phyloP scores from a whole-genome alignment of 2,113 vertebrate genomes.

The Serilophus lunatus region DNA sequence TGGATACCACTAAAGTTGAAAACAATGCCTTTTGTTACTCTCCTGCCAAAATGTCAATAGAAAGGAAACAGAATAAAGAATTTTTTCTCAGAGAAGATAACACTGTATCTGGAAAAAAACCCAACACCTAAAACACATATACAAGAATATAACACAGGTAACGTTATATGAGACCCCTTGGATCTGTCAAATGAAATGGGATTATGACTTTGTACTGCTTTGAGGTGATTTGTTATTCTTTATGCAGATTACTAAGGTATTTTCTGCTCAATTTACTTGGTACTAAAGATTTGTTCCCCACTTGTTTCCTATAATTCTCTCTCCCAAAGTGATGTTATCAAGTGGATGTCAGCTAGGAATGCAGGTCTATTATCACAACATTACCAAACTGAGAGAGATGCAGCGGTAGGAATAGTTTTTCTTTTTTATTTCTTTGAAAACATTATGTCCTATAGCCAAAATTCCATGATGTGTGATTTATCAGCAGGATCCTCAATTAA shows the following conservation, averaged over 20 bases:
- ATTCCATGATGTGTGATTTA: slow-evolving; percentile 25
- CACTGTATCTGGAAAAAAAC: not conserved
- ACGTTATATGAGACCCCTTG: not conserved
- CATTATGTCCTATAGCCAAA: slow-evolving; percentile 2
- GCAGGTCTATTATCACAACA: slow-evolving; percentile 20
- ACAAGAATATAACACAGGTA: not conserved
- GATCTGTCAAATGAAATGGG: not conserved
- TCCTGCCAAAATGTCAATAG: not conserved
- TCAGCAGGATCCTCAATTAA: slow-evolving; percentile 37
- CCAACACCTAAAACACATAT: not conserved
- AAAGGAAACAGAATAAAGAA: not conserved
- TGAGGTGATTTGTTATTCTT: slow-evolving; percentile 28
- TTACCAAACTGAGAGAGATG: slow-evolving; percentile 1
- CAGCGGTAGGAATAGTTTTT: not conserved
- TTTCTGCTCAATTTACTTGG: slow-evolving; percentile 50
- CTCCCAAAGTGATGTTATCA: slow-evolving; percentile 21
- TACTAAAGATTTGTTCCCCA: not conserved
- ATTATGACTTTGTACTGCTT: slow-evolving; percentile 2
- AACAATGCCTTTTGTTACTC: not conserved
- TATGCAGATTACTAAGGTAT: slow-evolving; percentile 1
- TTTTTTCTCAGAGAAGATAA: not conserved
- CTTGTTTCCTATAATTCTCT: slow-evolving; percentile 27
- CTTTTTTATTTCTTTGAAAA: slow-evolving; percentile 48
- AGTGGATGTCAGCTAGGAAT: slow-evolving; percentile 13
- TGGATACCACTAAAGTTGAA: not conserved